A percentile compares a stretch with the other conserved stretches of the same genome.
phyloP scores from a whole-genome alignment of 2,797 vertebrate species.

The Anguilla pacifica region DNA sequence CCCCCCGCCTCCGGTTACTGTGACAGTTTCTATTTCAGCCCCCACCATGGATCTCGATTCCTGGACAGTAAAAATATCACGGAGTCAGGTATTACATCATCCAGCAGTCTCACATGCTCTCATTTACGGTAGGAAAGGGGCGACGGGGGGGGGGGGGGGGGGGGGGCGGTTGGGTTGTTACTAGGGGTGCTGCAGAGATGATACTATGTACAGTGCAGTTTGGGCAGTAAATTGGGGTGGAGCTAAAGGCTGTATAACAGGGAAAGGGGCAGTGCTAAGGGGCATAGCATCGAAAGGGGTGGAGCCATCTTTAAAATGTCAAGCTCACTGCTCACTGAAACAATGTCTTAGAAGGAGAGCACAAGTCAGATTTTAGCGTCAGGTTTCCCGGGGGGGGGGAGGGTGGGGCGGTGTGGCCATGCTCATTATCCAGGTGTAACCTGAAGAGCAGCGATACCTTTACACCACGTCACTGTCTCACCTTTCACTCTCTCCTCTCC shows the following conservation, averaged over 20 bases:
- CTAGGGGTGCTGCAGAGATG: background rate
- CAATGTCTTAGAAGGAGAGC: background rate
- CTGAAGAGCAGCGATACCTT: background rate
- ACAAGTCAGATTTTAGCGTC: background rate
- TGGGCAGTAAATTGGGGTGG: too few species aligned
- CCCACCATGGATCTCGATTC: background rate
- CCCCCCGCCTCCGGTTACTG: background rate
- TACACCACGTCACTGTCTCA: background rate
- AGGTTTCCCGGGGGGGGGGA: background rate
- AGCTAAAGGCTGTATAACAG: too few species aligned
- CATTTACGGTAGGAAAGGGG: background rate
- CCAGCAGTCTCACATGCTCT: background rate
- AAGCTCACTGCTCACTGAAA: background rate
- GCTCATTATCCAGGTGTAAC: background rate
- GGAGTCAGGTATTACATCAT: background rate
- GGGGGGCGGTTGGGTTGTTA: background rate
- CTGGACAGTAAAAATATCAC: conserved; percentile 1
- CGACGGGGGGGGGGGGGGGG: too few species aligned
- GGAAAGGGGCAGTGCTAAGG: too few species aligned
- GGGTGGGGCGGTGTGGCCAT: background rate
- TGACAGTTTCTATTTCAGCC: background rate
- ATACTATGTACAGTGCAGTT: background rate
- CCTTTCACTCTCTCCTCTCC: background rate
- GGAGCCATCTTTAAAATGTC: background rate
- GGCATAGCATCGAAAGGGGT: too few species aligned